Evolutionary conservation across 2,113 vertebrate genomes (phyloP).

Genomic region (Ammodytes marinus): DNA sequence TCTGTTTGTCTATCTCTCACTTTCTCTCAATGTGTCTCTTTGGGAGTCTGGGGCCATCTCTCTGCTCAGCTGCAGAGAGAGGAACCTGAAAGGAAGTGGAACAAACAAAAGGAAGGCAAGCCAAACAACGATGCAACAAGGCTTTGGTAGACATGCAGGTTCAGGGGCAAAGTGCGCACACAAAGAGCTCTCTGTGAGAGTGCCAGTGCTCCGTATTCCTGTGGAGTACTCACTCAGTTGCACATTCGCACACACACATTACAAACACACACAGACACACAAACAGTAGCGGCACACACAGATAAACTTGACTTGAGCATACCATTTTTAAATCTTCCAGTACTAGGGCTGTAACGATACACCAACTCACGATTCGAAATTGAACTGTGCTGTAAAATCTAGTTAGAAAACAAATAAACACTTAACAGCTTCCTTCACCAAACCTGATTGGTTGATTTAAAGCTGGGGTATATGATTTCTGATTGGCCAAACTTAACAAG

Average conservation of each 20-base stretch:
- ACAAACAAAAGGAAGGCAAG: conserved; percentile 72
- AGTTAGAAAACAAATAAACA: too few relatives aligned
- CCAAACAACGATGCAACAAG: conserved; percentile 69
- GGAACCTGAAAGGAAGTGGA: conserved; percentile 71
- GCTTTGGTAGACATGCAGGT: conserved; percentile 65
- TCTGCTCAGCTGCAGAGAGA: conserved; percentile 75
- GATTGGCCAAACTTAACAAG: too few relatives aligned
- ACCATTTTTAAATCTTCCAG: background rate
- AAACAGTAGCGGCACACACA: background rate
- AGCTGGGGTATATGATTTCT: too few relatives aligned
- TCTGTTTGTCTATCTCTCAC: conserved; percentile 4
- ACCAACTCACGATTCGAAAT: too few relatives aligned
- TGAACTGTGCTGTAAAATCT: too few relatives aligned
- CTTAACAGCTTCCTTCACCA: too few relatives aligned
- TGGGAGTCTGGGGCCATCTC: conserved; percentile 9
- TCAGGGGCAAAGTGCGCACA: conserved; percentile 65
- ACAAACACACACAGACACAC: conserved; percentile 5
- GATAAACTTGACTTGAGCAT: background rate
- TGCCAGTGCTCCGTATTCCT: conserved; percentile 77
- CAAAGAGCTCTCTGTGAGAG: conserved; percentile 81
- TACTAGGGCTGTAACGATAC: too few relatives aligned
- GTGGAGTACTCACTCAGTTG: conserved; percentile 65
- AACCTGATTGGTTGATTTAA: too few relatives aligned
- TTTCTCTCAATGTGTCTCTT: conserved; percentile 20
- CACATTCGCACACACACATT: conserved; percentile 31